Base-by-base conservation (phyloP, 2,113 vertebrate species). In the Chaetodon trifascialis region DNA sequence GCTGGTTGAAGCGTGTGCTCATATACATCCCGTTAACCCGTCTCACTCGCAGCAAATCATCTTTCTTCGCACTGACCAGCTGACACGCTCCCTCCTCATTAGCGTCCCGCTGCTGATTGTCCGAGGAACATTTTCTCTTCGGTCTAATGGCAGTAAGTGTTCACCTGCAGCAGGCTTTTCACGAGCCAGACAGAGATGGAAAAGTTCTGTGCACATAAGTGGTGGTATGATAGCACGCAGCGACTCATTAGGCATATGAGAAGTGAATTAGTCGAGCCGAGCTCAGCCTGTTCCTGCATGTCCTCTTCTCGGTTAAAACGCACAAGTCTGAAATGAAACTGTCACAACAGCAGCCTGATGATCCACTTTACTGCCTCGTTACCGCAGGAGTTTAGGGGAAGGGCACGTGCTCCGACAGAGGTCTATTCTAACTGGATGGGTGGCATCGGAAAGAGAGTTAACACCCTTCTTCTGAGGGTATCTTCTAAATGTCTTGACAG, bases 51-150 rank as follows among this genome's bases (percentile, higher is more conserved):
- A 36, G 11, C 60, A 52, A 52, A 54, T 60, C 8, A 52, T 59
- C 15, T 4, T 15, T 4, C 46, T 17, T 46, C 60, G 10, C 5
- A 9, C 36, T 56, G 47, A 76, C 47, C 25, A 64, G 2, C n/a
- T 16, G 70, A 67, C 38, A 11, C 51, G 15, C 17, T 46, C 23
- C 42, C 65, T 82, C 70, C 65, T 82, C 70, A 68, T 69, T 74
- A 69, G 55, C 44, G 47, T 49, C 69, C 19, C n/a, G 8, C 64
- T 42, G 51, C n/a, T 52, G 42, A 51, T 59, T 4, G 49, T 72
- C 44, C 0, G 0, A 49, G 56, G 19, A 59, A 71, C 25, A 7
- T 52, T 52, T 30, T 71, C 30, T 42, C 42, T 38, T 54, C 34
- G 55, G n/a, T 58, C 59, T 38, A 21, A 21, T 30, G 55, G 25